Evolutionary conservation across 1,140 invertebrate genomes (phyloP).

Genomic region (Apocrypta bakeri): DNA sequence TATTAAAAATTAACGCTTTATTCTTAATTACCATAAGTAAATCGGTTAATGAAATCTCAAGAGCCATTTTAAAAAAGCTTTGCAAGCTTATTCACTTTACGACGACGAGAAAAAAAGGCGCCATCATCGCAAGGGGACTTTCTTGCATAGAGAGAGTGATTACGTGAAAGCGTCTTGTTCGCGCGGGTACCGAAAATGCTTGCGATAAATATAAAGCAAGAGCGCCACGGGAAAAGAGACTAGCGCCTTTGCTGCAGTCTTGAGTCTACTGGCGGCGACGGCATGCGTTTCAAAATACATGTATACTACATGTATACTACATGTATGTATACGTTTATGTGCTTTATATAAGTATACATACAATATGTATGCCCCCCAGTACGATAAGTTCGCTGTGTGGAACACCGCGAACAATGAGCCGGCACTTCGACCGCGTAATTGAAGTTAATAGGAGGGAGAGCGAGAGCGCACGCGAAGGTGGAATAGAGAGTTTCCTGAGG

Average conservation of each 20-base stretch:
- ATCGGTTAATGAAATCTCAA: too few species aligned
- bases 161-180: constrained; percentile 22
- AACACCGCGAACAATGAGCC: constrained; percentile 56
- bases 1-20: too few species aligned
- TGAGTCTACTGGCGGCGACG: neutral
- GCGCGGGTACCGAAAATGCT: constrained; percentile 38
- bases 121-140: neutral
- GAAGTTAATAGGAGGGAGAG: constrained; percentile 57
- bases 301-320: too few species aligned
- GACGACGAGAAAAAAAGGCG: constrained; percentile 45
- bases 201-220: constrained; percentile 30
- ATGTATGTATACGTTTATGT: too few species aligned
- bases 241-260: neutral
- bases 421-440: constrained; percentile 58
- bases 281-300: neutral
- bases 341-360: too few species aligned
- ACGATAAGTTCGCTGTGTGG: constrained; percentile 50
- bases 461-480: constrained; percentile 38
- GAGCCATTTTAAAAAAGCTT: too few species aligned
- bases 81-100: too few species aligned
- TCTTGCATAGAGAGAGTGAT: neutral
- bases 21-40: too few species aligned
- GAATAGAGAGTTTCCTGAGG: neutral
- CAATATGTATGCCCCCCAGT: neutral
- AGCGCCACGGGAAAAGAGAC: constrained; percentile 27